A percentile compares a stretch with the other conserved stretches of the same genome.
These are phyloP conservation scores for Megaustenia siamemsis DNA, from an alignment of 2,888 invertebrate species.

Conservation along the genomic window DNA sequence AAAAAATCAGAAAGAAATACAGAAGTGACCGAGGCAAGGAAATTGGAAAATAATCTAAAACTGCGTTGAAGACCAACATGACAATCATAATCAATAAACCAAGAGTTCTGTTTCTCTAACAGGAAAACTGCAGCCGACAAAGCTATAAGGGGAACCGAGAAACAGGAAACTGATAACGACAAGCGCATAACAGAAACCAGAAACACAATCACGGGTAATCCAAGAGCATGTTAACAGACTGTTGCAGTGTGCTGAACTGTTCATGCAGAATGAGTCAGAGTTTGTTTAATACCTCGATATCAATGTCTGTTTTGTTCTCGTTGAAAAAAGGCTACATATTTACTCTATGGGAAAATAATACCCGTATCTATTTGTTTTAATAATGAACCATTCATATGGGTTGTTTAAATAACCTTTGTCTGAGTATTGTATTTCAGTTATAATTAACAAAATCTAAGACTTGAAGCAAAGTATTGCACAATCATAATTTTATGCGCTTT, in stretches of 20 bases:
- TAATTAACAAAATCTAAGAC: too few relatives aligned
- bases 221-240: neutral
- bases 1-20: neutral
- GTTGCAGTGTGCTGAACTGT: neutral
- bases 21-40: neutral
- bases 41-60: neutral
- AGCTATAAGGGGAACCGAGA: neutral
- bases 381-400: too few relatives aligned
- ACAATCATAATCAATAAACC: conserved; percentile 37
- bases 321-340: too few relatives aligned
- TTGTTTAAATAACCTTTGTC: too few relatives aligned
- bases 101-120: neutral
- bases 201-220: neutral
- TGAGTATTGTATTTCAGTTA: too few relatives aligned
- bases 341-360: too few relatives aligned
- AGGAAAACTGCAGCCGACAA: neutral
- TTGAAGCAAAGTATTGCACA: too few relatives aligned
- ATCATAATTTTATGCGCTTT: too few relatives aligned
- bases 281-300: too few relatives aligned
- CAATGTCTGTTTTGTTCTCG: too few relatives aligned
- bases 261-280: neutral
- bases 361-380: too few relatives aligned
- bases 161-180: conserved; percentile 14
- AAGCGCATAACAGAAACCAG: neutral
- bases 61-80: conserved; percentile 9